Conservation (phyloP, 2,888 invertebrate genomes). For the Polyommatus icarus region DNA sequence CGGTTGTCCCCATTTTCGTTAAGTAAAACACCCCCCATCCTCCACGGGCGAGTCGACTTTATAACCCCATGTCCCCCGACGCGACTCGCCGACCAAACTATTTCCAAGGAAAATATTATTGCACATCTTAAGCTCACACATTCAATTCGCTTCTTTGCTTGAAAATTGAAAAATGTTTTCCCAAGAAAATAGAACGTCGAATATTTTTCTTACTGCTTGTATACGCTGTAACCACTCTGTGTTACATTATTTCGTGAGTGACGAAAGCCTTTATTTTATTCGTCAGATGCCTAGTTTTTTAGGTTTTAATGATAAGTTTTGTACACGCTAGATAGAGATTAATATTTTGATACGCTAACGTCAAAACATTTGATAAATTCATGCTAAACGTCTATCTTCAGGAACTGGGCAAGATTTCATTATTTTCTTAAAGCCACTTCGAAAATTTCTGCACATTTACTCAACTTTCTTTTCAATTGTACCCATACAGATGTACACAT, state of each 20-base stretch:
- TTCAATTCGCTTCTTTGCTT: conserved; percentile 5
- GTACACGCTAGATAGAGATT: no score
- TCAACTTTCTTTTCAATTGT: no score
- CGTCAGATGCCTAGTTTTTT: background rate
- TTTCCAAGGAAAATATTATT: conserved; percentile 29
- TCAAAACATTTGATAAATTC: no score
- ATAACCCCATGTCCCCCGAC: background rate
- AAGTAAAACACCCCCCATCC: background rate
- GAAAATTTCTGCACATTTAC: no score
- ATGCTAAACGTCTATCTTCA: no score
- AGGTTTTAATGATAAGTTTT: no score
- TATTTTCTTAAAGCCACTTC: no score
- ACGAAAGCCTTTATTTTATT: background rate
- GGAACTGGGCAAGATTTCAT: no score
- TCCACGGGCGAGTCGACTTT: background rate
- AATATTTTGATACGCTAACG: no score
- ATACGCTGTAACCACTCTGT: background rate
- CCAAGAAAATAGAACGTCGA: conserved; percentile 5
- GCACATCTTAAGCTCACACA: conserved; percentile 26
- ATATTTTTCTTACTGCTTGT: background rate
- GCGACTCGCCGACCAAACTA: conserved; percentile 24
- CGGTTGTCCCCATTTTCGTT: background rate
- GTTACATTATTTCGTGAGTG: background rate
- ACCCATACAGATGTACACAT: no score
- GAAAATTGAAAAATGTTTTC: conserved; percentile 1